Evolutionary conservation across 1,140 invertebrate species (phyloP).

Genomic region (Pectinophora gossypiella): DNA sequence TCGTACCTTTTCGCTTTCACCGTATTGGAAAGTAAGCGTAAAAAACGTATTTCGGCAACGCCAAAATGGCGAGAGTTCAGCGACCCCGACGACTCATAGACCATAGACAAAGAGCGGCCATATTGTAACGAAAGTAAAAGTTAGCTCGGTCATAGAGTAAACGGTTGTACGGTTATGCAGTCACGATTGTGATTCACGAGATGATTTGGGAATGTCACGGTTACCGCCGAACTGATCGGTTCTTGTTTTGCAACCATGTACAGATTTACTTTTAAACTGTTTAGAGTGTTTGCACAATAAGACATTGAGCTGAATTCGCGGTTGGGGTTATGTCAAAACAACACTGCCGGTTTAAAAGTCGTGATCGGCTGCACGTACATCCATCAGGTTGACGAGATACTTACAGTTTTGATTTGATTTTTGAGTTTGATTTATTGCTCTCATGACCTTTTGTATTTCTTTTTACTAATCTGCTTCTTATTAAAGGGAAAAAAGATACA

Average conservation of each 20-base stretch:
- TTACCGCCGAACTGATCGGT: constrained; percentile 33
- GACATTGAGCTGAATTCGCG: constrained; percentile 17
- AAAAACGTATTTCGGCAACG: constrained; percentile 73
- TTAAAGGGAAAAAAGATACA: too few species aligned
- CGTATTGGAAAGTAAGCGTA: constrained; percentile 73
- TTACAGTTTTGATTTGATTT: too few species aligned
- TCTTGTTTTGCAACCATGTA: constrained; percentile 51
- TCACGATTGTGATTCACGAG: constrained; percentile 62
- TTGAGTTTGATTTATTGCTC: too few species aligned
- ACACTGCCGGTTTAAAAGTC: too few species aligned
- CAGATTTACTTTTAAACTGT: constrained; percentile 30
- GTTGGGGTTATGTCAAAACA: neutral
- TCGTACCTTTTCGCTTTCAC: constrained; percentile 74
- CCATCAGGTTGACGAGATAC: too few species aligned
- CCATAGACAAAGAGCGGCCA: constrained; percentile 62
- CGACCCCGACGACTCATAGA: constrained; percentile 61
- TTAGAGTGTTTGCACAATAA: constrained; percentile 42
- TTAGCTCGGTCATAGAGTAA: constrained; percentile 25
- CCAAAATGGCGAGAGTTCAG: constrained; percentile 59
- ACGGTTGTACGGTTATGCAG: constrained; percentile 34
- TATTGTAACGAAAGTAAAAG: constrained; percentile 68
- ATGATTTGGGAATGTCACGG: constrained; percentile 72
- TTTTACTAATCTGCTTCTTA: too few species aligned
- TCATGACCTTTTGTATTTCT: too few species aligned
- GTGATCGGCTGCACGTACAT: too few species aligned